phyloP scores from a whole-genome alignment of 2,797 vertebrate species.

The Geotrypetes seraphini region DNA sequence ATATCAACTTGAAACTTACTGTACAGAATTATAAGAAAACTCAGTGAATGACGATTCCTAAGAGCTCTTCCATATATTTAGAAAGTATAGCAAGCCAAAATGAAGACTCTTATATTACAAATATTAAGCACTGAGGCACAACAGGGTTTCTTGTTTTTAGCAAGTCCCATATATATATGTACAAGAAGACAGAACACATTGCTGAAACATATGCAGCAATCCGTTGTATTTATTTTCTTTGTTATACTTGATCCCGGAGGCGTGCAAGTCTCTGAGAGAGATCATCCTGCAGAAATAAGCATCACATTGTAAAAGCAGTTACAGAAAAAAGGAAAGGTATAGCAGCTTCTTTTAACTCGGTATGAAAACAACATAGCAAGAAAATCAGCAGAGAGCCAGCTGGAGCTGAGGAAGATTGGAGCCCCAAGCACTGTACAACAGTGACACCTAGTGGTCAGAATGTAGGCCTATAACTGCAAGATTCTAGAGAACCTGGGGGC shows the following conservation, averaged over 20 bases:
- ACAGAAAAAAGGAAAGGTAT: too few relatives aligned
- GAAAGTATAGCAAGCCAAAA: slow-evolving; percentile 28
- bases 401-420: too few relatives aligned
- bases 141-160: neutral
- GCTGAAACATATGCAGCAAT: slow-evolving; percentile 8
- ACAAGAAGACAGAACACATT: slow-evolving; percentile 7
- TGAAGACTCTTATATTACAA: too few relatives aligned
- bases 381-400: too few relatives aligned
- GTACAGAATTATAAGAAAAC: slow-evolving; percentile 28
- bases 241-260: slow-evolving; percentile 55
- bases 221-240: neutral
- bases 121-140: slow-evolving; percentile 17
- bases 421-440: too few relatives aligned
- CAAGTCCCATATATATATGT: slow-evolving; percentile 10
- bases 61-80: slow-evolving; percentile 22
- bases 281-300: slow-evolving; percentile 41
- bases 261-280: slow-evolving; percentile 52
- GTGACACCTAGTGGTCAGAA: slow-evolving; percentile 4
- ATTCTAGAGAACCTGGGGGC: too few relatives aligned
- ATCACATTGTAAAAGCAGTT: too few relatives aligned
- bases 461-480: too few relatives aligned
- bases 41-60: slow-evolving; percentile 10
- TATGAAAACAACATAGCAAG: too few relatives aligned
- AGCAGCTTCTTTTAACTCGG: too few relatives aligned
- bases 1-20: slow-evolving; percentile 27